These are phyloP conservation scores for Chromobotia macracanthus DNA, from an alignment of 2,797 vertebrate genomes.

Conservation along the genomic window DNA sequence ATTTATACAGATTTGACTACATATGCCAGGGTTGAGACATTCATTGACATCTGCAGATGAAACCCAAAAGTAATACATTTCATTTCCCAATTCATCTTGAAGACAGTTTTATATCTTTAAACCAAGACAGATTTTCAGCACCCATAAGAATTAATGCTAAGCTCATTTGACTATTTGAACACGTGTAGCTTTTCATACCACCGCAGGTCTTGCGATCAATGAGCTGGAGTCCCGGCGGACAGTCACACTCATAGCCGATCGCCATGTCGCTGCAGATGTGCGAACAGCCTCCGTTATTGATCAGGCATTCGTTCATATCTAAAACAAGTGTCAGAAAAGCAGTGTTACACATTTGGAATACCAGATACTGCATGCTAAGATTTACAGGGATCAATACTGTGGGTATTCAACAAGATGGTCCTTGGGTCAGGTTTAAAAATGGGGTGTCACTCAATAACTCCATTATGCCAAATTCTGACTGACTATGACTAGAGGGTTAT, in stretches of 20 bases:
- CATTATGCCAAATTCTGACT: too few relatives aligned
- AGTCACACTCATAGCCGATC: slow-evolving; percentile 92
- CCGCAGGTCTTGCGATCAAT: slow-evolving; percentile 94
- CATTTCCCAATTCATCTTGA: too few relatives aligned
- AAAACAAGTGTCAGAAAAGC: slow-evolving; percentile 53
- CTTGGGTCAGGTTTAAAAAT: slow-evolving; percentile 21
- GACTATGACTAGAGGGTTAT: too few relatives aligned
- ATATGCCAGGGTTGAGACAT: slow-evolving; percentile 95
- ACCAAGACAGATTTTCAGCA: slow-evolving; percentile 13
- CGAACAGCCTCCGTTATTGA: slow-evolving; percentile 96
- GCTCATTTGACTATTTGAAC: not conserved
- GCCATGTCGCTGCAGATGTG: slow-evolving; percentile 93
- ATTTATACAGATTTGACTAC: slow-evolving; percentile 98
- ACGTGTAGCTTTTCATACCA: slow-evolving; percentile 71
- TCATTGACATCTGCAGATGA: slow-evolving; percentile 89
- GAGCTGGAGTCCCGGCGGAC: slow-evolving; percentile 92
- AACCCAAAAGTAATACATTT: not conserved
- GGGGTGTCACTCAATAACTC: too few relatives aligned
- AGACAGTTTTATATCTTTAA: too few relatives aligned
- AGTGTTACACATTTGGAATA: slow-evolving; percentile 11
- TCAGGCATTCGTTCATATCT: slow-evolving; percentile 92
- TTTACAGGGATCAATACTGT: slow-evolving; percentile 21
- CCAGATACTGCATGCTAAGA: too few relatives aligned
- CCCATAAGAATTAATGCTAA: not conserved
- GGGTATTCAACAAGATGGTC: slow-evolving; percentile 11